A percentile compares a stretch with the other conserved stretches of the same genome.
Evolutionary conservation across 1,140 invertebrate species (phyloP).

Genomic region (Pseudomyrmex flavicornis): DNA sequence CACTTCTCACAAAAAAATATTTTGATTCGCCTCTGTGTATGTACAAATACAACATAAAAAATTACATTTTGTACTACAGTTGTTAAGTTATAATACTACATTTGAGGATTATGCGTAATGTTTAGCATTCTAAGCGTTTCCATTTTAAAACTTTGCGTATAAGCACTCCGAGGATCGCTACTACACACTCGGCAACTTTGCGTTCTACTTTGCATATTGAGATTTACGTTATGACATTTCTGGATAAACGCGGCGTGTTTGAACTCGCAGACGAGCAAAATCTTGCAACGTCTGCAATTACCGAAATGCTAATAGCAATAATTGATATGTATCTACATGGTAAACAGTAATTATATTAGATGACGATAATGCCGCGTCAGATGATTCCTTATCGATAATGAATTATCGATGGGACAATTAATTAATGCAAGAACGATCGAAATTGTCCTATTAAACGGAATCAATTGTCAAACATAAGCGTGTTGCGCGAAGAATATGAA

Average conservation of each 20-base stretch:
- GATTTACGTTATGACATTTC: background rate
- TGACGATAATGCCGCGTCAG: background rate
- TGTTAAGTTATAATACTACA: background rate
- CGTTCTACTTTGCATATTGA: background rate
- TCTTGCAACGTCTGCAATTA: too few species aligned
- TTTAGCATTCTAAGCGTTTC: background rate
- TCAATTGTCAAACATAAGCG: too few species aligned
- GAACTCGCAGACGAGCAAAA: too few species aligned
- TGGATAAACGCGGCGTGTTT: too few species aligned
- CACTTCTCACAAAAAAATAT: background rate
- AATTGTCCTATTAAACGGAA: background rate
- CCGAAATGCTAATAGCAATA: background rate
- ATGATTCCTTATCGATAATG: background rate
- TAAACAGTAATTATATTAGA: slow-evolving; percentile 12
- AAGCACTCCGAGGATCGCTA: background rate
- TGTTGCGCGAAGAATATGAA: background rate
- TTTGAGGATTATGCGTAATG: background rate
- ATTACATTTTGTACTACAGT: background rate
- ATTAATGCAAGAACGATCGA: background rate
- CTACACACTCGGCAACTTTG: background rate
- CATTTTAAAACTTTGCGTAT: background rate
- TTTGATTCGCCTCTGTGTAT: background rate
- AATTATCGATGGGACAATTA: background rate
- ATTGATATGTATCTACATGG: slow-evolving; percentile 10
- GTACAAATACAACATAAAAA: background rate